Evolutionary conservation across 2,888 invertebrate genomes (phyloP).

Genomic region (Ophion costatus): DNA sequence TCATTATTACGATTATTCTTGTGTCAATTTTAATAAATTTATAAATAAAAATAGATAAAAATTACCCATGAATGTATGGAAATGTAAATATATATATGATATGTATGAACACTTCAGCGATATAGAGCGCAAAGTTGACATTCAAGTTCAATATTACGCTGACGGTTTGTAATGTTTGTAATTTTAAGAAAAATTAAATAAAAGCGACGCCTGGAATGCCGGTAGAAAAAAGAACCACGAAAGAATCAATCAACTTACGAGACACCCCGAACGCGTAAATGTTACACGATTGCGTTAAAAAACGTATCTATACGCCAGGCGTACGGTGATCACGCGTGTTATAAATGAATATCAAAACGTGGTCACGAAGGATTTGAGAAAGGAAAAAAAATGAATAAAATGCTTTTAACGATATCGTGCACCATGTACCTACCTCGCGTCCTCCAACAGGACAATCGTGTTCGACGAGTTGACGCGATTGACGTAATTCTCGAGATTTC

Average conservation of each 20-base stretch:
- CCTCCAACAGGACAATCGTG: constrained; percentile 77
- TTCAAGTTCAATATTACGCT: too few species aligned
- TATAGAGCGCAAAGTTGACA: too few species aligned
- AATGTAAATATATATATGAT: too few species aligned
- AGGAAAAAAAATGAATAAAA: not conserved
- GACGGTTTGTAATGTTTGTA: not conserved
- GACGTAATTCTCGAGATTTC: constrained; percentile 73
- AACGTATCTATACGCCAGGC: not conserved
- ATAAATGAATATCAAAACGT: constrained; percentile 28
- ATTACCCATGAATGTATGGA: too few species aligned
- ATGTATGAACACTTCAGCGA: too few species aligned
- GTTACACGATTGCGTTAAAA: constrained; percentile 7
- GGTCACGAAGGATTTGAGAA: not conserved
- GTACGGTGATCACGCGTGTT: not conserved
- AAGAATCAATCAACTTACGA: constrained; percentile 12
- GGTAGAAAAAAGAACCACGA: constrained; percentile 12
- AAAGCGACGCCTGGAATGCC: not conserved
- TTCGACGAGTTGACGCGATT: constrained; percentile 73
- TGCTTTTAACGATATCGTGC: not conserved
- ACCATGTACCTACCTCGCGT: constrained; percentile 73
- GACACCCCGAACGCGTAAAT: constrained; percentile 26
- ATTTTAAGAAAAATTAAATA: not conserved
- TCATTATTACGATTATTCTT: too few species aligned
- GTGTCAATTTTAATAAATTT: too few species aligned
- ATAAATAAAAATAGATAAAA: too few species aligned